phyloP scores from a whole-genome alignment of 92 coral and sea anemone species.

The Siderastrea radians region DNA sequence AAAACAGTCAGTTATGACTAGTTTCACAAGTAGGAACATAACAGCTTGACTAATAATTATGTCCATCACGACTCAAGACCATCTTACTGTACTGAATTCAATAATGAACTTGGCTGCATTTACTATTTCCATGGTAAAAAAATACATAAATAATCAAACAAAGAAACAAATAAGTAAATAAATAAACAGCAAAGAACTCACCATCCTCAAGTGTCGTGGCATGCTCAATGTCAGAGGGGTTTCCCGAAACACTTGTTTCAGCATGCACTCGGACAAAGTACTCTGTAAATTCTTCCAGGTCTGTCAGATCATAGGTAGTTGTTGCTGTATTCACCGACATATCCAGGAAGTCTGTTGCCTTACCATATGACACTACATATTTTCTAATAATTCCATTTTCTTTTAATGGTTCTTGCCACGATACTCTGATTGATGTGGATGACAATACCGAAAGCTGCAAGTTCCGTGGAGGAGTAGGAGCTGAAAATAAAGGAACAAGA shows the following conservation, averaged over 20 bases:
- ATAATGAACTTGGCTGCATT: too few species aligned
- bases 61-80: too few species aligned
- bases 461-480: slow-evolving; percentile 70
- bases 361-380: slow-evolving; percentile 69
- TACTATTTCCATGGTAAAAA: too few species aligned
- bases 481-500: slow-evolving; percentile 12
- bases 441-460: slow-evolving; percentile 35
- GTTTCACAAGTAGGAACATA: too few species aligned
- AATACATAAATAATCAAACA: too few species aligned
- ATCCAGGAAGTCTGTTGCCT: slow-evolving; percentile 21
- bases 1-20: neutral
- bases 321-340: neutral
- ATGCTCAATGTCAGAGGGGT: slow-evolving; percentile 38
- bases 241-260: slow-evolving; percentile 71
- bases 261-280: slow-evolving; percentile 69
- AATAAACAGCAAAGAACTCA: slow-evolving; percentile 15
- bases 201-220: slow-evolving; percentile 75
- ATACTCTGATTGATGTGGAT: slow-evolving; percentile 45
- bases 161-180: too few species aligned
- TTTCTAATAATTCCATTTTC: slow-evolving; percentile 62
- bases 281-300: slow-evolving; percentile 61
- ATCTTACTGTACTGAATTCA: too few species aligned
- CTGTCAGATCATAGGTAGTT: neutral
- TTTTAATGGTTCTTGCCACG: slow-evolving; percentile 55
- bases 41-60: too few species aligned